Conservation (phyloP, 2,888 invertebrate genomes). For the Sthenelais limicola region DNA sequence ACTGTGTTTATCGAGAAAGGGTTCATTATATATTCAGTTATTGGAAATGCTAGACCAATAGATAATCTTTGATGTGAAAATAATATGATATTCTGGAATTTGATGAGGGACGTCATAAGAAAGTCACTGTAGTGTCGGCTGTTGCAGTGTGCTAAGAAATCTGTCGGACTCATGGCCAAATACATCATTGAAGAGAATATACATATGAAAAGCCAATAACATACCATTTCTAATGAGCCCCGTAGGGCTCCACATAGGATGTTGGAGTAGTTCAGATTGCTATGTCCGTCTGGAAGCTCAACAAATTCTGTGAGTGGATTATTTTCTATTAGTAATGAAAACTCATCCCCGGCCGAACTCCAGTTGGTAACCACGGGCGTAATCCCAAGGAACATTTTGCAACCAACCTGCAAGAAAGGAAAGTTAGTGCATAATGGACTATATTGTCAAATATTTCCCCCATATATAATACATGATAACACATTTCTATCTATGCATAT, state of each 20-base stretch:
- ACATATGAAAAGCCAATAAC: too few relatives aligned
- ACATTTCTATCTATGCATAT: neutral
- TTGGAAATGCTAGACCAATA: too few relatives aligned
- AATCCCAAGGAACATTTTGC: conserved; percentile 90
- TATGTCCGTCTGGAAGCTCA: conserved; percentile 87
- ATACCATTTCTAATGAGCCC: conserved; percentile 97
- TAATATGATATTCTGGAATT: too few relatives aligned
- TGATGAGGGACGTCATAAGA: too few relatives aligned
- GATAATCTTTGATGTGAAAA: too few relatives aligned
- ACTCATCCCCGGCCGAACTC: conserved; percentile 95
- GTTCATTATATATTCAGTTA: too few relatives aligned
- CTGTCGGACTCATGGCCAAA: too few relatives aligned
- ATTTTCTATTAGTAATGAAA: conserved; percentile 93
- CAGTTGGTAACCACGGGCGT: conserved; percentile 94
- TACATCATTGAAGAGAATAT: too few relatives aligned
- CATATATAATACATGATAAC: too few relatives aligned
- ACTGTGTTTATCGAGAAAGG: too few relatives aligned
- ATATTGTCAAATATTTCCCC: neutral
- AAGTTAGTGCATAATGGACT: neutral
- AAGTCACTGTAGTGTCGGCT: too few relatives aligned
- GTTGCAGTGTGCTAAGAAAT: too few relatives aligned
- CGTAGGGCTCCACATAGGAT: conserved; percentile 88
- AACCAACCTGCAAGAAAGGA: conserved; percentile 74
- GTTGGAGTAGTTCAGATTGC: conserved; percentile 90
- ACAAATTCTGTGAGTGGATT: conserved; percentile 98